phyloP scores from a whole-genome alignment of 2,888 invertebrate genomes.

The Micropterix aruncella region DNA sequence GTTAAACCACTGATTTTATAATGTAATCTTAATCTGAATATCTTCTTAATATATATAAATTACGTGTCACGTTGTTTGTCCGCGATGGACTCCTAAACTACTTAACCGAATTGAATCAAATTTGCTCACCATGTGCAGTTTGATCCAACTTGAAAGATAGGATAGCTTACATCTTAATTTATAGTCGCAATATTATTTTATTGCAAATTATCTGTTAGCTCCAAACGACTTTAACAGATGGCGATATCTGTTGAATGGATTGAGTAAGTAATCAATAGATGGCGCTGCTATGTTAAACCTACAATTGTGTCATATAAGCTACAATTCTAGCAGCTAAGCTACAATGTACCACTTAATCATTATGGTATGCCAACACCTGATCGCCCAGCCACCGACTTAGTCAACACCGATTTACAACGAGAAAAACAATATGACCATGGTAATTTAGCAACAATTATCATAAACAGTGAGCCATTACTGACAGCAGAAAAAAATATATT shows the following conservation, averaged over 20 bases:
- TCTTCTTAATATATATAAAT: background rate
- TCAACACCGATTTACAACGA: background rate
- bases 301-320: too few species aligned
- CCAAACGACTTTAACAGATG: background rate
- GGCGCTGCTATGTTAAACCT: too few species aligned
- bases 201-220: background rate
- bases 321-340: too few species aligned
- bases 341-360: constrained; percentile 1
- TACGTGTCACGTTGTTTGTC: background rate
- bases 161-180: background rate
- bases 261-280: too few species aligned
- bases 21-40: too few species aligned
- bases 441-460: constrained; percentile 4
- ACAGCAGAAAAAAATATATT: background rate
- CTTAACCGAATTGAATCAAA: background rate
- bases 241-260: background rate
- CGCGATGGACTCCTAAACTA: background rate
- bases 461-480: constrained; percentile 1
- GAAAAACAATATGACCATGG: background rate
- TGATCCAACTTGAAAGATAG: background rate
- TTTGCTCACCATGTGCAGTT: background rate
- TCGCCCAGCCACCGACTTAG: constrained; percentile 1
- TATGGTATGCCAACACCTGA: constrained; percentile 3
- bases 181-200: background rate
- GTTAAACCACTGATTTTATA: too few species aligned